A percentile compares a stretch with the other conserved stretches of the same genome.
Evolutionary conservation across 2,113 vertebrate genomes (phyloP).

Genomic region (Perca flavescens): DNA sequence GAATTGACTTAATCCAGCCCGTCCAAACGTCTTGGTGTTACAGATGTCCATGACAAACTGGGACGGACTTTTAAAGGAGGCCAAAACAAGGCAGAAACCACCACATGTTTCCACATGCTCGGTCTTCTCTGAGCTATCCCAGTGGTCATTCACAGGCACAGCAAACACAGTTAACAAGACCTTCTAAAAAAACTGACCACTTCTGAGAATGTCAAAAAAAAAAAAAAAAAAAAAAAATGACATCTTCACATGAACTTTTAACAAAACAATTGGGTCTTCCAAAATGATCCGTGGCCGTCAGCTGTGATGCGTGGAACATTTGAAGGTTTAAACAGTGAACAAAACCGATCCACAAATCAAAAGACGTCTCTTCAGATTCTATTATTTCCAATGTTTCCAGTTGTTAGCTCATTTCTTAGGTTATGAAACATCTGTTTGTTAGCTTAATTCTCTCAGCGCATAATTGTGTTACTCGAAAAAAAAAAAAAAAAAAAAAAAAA

Average conservation of each 20-base stretch:
- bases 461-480: conserved; percentile 17
- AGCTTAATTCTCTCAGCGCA: conserved; percentile 37
- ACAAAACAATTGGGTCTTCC: conserved; percentile 67
- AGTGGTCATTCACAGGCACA: conserved; percentile 66
- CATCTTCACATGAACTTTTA: conserved; percentile 75
- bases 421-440: conserved; percentile 65
- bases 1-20: conserved; percentile 54
- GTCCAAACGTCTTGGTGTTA: conserved; percentile 47
- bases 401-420: conserved; percentile 58
- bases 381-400: conserved; percentile 63
- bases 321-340: conserved; percentile 60
- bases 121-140: conserved; percentile 38
- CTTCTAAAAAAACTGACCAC: conserved; percentile 72
- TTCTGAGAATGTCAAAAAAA: conserved; percentile 71
- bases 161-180: conserved; percentile 65
- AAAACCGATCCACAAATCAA: conserved; percentile 67
- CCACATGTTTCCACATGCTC: conserved; percentile 72
- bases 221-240: conserved; percentile 22
- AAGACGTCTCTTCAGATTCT: conserved; percentile 48
- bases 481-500: conserved; percentile 15
- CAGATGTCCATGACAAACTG: conserved; percentile 68
- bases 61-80: conserved; percentile 70
- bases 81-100: conserved; percentile 71
- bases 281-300: conserved; percentile 74
- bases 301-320: conserved; percentile 66